Conservation (phyloP, 2,797 vertebrate species). For the Uromys caudimaculatus region DNA sequence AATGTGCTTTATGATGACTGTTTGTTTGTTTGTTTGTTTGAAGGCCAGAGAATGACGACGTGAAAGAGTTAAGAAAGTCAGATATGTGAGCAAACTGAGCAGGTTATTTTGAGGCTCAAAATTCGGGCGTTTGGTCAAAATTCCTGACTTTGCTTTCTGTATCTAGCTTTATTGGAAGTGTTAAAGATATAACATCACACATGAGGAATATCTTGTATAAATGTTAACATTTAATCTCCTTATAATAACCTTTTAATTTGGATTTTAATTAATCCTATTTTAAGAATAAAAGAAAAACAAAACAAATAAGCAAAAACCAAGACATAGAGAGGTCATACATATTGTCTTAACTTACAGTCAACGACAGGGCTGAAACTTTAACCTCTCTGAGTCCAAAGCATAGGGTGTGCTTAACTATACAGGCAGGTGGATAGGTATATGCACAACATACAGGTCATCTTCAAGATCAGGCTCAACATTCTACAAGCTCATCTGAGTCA, state of each 20-base stretch:
- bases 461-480: not conserved
- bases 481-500: not conserved
- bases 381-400: not conserved
- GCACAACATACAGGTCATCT: not conserved
- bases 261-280: not conserved
- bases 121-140: not conserved
- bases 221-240: slow-evolving; percentile 25
- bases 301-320: not conserved
- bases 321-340: not conserved
- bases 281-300: not conserved
- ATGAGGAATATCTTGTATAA: not conserved
- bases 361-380: slow-evolving; percentile 30
- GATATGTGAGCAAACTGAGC: not conserved
- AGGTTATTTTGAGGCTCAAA: not conserved
- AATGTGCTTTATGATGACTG: not conserved
- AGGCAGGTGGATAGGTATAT: not conserved
- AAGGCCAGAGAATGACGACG: not conserved
- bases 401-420: not conserved
- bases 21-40: not conserved
- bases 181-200: not conserved
- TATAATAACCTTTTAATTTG: not conserved
- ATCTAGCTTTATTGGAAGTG: not conserved
- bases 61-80: not conserved
- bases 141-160: not conserved
- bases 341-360: not conserved